Conservation (phyloP, 2,888 invertebrate species). For the Phlogophora meticulosa region DNA sequence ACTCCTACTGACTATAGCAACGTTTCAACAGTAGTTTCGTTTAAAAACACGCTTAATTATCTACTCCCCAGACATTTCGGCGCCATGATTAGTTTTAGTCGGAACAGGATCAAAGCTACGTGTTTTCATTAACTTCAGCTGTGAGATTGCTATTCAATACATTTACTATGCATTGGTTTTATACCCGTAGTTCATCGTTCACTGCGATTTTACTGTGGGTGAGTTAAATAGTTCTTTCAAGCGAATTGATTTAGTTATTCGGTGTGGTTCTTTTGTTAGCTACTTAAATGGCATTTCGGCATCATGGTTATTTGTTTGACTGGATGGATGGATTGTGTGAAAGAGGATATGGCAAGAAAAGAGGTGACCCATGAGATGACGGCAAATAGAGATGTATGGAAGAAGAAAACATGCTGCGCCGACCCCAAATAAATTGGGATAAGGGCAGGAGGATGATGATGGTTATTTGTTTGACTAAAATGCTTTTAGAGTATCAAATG, state of each 20-base stretch:
- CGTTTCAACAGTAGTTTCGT: not conserved
- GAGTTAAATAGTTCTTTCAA: constrained; percentile 26
- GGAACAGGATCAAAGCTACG: constrained; percentile 45
- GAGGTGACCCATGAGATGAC: no score
- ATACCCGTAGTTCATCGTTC: constrained; percentile 32
- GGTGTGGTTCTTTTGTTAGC: constrained; percentile 1
- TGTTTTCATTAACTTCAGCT: constrained; percentile 60
- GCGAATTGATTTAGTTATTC: constrained; percentile 37
- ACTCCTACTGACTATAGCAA: no score
- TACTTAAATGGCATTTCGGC: no score
- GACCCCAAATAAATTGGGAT: no score
- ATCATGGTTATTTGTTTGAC: no score
- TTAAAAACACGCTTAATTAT: constrained; percentile 16
- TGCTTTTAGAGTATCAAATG: no score
- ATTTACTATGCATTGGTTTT: constrained; percentile 58
- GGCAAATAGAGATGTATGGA: no score
- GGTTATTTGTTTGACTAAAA: no score
- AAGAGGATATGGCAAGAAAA: no score
- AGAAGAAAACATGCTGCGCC: no score
- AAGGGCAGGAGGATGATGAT: no score
- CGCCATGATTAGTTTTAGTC: constrained; percentile 52
- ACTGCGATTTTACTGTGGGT: constrained; percentile 40
- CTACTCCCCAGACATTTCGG: constrained; percentile 40
- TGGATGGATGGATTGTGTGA: no score
- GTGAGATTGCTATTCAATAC: constrained; percentile 54